Conservation (phyloP, 2,113 vertebrate species). For the Aptenodytes patagonicus region DNA sequence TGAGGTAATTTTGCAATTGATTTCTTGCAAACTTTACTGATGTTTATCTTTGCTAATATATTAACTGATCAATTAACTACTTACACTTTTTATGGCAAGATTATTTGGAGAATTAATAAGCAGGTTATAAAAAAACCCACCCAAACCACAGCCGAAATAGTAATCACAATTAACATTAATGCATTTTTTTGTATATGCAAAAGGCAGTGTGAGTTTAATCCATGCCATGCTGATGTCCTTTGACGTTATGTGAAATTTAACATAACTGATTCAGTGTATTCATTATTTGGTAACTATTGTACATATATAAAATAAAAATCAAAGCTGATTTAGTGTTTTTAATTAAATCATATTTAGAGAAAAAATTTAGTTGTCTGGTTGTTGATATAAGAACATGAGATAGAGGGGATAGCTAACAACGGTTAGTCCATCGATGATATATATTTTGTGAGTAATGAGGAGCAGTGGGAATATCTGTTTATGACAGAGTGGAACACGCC, state of each 20-base stretch:
- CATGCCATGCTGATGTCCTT: conserved; percentile 70
- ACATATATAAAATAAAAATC: conserved; percentile 79
- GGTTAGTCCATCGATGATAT: not conserved
- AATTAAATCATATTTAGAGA: conserved; percentile 71
- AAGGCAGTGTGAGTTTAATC: conserved; percentile 64
- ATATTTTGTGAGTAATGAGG: not conserved
- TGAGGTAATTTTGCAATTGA: conserved; percentile 69
- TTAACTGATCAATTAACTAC: conserved; percentile 54
- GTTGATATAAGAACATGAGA: not conserved
- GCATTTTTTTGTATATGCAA: conserved; percentile 66
- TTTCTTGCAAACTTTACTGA: conserved; percentile 69
- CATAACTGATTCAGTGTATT: conserved; percentile 71
- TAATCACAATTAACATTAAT: conserved; percentile 38
- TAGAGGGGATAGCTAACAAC: not conserved
- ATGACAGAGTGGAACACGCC: not conserved
- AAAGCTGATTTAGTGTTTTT: conserved; percentile 74
- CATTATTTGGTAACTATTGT: conserved; percentile 76
- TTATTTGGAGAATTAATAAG: conserved; percentile 52
- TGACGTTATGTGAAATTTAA: conserved; percentile 68
- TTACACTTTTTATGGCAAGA: conserved; percentile 67
- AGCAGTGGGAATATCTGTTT: not conserved
- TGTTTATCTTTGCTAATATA: conserved; percentile 73
- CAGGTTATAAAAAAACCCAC: conserved; percentile 21
- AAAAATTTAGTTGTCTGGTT: conserved; percentile 40
- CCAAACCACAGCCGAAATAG: not conserved